Conservation (phyloP, 2,888 invertebrate species). For the Cephus pygmeus region DNA sequence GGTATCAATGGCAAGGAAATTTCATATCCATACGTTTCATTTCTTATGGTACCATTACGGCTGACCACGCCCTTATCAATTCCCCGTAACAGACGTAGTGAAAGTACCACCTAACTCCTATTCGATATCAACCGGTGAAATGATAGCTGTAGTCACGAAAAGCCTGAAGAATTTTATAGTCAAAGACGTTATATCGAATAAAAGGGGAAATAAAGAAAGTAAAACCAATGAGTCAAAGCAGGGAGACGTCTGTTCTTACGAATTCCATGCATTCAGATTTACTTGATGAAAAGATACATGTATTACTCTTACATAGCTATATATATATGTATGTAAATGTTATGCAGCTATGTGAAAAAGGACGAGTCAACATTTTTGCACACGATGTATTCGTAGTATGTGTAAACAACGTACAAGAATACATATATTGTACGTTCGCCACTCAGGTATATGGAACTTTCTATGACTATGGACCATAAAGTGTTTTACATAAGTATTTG, state of each 20-base stretch:
- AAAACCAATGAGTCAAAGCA: background rate
- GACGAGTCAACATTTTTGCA: background rate
- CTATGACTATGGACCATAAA: background rate
- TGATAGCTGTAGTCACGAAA: background rate
- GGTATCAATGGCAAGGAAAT: background rate
- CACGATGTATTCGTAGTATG: too few relatives aligned
- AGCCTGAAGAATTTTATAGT: background rate
- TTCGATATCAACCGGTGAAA: background rate
- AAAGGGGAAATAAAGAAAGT: background rate
- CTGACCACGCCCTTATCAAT: background rate
- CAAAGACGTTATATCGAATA: background rate
- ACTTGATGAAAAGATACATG: background rate
- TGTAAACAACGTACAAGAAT: background rate
- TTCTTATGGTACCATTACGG: background rate
- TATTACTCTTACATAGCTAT: background rate
- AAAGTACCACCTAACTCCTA: background rate
- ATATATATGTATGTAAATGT: constrained; percentile 18
- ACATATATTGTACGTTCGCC: background rate
- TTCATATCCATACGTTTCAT: background rate
- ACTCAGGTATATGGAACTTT: background rate
- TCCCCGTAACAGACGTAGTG: background rate
- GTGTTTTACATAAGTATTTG: background rate
- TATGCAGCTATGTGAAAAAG: constrained; percentile 20
- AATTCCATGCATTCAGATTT: background rate
- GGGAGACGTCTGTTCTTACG: background rate